Evolutionary conservation across 1,140 invertebrate genomes (phyloP).

Genomic region (Conopomorpha cramerella): DNA sequence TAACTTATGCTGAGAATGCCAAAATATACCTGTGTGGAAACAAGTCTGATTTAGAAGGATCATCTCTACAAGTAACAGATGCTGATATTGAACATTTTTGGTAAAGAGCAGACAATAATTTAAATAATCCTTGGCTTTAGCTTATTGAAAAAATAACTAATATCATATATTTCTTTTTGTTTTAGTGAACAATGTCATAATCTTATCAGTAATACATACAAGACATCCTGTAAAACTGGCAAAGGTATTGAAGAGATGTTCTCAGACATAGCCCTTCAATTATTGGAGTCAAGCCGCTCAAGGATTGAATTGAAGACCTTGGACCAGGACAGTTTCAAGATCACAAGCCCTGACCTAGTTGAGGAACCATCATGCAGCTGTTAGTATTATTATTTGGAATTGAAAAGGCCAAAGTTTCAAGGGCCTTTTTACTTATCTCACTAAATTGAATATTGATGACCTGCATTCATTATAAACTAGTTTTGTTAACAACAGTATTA

Average conservation of each 20-base stretch:
- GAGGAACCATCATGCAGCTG: slow-evolving; percentile 67
- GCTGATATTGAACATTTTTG: slow-evolving; percentile 90
- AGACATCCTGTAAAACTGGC: slow-evolving; percentile 89
- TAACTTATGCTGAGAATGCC: slow-evolving; percentile 90
- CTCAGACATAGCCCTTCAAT: slow-evolving; percentile 78
- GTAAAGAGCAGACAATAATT: slow-evolving; percentile 38
- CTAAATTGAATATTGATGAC: too few species aligned
- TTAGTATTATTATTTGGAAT: too few species aligned
- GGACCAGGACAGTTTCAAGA: slow-evolving; percentile 79
- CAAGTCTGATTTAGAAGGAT: slow-evolving; percentile 79
- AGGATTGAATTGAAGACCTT: slow-evolving; percentile 79
- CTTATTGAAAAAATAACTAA: too few species aligned
- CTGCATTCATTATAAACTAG: too few species aligned
- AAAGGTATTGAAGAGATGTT: slow-evolving; percentile 91
- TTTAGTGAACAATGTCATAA: slow-evolving; percentile 89
- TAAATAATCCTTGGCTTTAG: slow-evolving; percentile 1
- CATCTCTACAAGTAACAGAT: slow-evolving; percentile 79
- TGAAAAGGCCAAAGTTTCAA: too few species aligned
- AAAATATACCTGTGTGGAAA: slow-evolving; percentile 93
- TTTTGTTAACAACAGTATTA: too few species aligned
- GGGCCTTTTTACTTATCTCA: too few species aligned
- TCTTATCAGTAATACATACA: slow-evolving; percentile 85
- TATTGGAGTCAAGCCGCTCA: slow-evolving; percentile 79
- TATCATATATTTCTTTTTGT: too few species aligned
- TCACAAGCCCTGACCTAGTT: slow-evolving; percentile 67